These are phyloP conservation scores for Clavelina lepadiformis DNA, from an alignment of 23 tunicate genomes.

Conservation along the genomic window DNA sequence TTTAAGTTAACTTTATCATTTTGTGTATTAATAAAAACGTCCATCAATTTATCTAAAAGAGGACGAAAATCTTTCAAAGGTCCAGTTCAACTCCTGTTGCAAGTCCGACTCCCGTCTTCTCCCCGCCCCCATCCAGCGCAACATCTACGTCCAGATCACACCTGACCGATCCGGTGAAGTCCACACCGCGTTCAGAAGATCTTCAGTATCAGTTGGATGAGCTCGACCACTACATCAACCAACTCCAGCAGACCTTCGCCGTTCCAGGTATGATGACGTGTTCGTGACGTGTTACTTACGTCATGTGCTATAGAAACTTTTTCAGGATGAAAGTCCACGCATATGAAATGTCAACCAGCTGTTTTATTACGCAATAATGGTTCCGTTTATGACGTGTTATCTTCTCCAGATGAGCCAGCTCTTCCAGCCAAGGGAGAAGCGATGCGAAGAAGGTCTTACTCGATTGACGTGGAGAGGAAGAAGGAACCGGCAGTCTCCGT, in stretches of 20 bases:
- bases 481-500: constrained; percentile 45
- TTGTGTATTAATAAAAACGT: no score
- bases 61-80: no score
- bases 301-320: not conserved
- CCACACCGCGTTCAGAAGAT: constrained; percentile 25
- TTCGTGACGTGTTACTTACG: not conserved
- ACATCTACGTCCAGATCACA: no score
- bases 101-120: no score
- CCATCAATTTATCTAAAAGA: no score
- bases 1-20: no score
- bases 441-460: constrained; percentile 37
- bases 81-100: no score
- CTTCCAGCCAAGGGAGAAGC: constrained; percentile 2
- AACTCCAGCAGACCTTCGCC: constrained; percentile 34
- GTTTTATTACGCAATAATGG: not conserved
- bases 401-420: constrained; percentile 4
- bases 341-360: not conserved
- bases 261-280: constrained; percentile 7
- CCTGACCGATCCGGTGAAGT: not conserved
- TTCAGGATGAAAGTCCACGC: not conserved
- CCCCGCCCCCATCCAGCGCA: no score
- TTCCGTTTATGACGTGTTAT: not conserved
- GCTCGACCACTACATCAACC: constrained; percentile 75
- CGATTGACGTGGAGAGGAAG: constrained; percentile 53
- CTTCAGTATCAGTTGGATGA: constrained; percentile 77